Conservation (phyloP, 2,888 invertebrate genomes). For the Ommatoiulus sabulosus region DNA sequence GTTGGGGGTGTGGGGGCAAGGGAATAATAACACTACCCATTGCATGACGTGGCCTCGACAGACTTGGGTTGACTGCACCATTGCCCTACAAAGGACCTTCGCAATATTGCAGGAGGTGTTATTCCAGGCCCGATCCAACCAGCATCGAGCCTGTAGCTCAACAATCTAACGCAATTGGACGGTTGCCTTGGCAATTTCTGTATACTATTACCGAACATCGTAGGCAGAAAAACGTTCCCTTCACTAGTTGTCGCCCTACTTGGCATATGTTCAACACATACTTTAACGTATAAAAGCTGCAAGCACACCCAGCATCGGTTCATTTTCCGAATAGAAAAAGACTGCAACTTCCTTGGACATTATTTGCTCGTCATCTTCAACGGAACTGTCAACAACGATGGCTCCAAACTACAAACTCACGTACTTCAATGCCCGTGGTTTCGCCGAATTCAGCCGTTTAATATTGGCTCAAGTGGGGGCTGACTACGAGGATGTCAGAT, state of each 20-base stretch:
- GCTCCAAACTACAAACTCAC: constrained; percentile 70
- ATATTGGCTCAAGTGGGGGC: constrained; percentile 73
- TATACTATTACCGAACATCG: not conserved
- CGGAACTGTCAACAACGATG: constrained; percentile 35
- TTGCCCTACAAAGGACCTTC: constrained; percentile 7
- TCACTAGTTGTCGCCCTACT: not conserved
- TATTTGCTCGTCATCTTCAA: too few relatives aligned
- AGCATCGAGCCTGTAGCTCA: not conserved
- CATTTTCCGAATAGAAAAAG: not conserved
- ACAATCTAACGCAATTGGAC: not conserved
- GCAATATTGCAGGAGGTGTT: not conserved
- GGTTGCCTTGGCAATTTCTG: constrained; percentile 3
- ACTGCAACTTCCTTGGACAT: not conserved
- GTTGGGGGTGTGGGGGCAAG: not conserved
- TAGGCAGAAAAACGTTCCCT: not conserved
- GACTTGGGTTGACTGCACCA: not conserved
- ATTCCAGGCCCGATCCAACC: not conserved
- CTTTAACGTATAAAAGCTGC: not conserved
- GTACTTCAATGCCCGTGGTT: constrained; percentile 73
- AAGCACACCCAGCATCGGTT: not conserved
- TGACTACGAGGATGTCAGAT: constrained; percentile 72
- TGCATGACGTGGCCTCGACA: not conserved
- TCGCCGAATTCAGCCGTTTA: constrained; percentile 73
- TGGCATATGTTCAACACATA: not conserved
- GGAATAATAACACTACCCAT: constrained; percentile 21